Evolutionary conservation across 2,888 invertebrate species (phyloP).

Genomic region (Ornithoptera alexandrae): DNA sequence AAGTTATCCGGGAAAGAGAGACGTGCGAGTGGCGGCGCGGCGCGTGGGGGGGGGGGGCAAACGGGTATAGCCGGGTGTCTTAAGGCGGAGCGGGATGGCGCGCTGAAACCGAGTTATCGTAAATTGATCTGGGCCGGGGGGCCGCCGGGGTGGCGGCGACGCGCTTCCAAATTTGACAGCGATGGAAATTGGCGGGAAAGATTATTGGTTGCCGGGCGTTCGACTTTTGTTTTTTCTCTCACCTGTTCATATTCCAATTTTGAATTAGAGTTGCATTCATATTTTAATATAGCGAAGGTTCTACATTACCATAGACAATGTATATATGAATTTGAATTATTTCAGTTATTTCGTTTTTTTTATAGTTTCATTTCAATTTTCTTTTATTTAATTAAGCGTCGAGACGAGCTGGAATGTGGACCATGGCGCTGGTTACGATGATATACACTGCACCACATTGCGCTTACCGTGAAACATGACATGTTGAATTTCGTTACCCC

Average conservation of each 20-base stretch:
- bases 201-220: conserved; percentile 65
- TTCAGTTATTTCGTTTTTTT: too few species aligned
- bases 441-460: too few species aligned
- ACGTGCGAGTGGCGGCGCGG: too few species aligned
- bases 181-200: conserved; percentile 79
- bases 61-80: conserved; percentile 69
- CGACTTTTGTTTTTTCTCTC: conserved; percentile 47
- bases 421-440: too few species aligned
- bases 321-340: too few species aligned
- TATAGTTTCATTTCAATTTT: too few species aligned
- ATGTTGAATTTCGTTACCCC: too few species aligned
- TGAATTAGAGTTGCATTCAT: conserved; percentile 43
- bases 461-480: too few species aligned
- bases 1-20: conserved; percentile 55
- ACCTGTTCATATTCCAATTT: conserved; percentile 42
- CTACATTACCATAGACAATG: too few species aligned
- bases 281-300: background rate
- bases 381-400: too few species aligned
- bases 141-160: conserved; percentile 50
- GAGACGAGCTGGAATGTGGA: too few species aligned
- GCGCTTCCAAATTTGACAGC: conserved; percentile 78
- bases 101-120: conserved; percentile 74
- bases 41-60: conserved; percentile 45
- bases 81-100: conserved; percentile 76
- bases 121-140: conserved; percentile 75